These are phyloP conservation scores for Acleris emargana DNA, from an alignment of 2,888 invertebrate species.

Conservation along the genomic window DNA sequence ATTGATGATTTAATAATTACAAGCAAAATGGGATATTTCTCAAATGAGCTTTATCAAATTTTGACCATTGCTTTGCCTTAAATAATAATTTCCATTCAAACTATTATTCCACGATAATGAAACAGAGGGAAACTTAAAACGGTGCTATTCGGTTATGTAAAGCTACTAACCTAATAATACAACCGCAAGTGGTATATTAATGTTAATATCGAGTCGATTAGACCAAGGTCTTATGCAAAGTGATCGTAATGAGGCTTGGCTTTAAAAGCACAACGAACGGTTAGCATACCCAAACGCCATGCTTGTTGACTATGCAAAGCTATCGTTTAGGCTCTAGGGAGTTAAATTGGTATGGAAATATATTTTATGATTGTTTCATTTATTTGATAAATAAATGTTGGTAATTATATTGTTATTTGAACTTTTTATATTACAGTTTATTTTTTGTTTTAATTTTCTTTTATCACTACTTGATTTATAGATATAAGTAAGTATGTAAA, in stretches of 20 bases:
- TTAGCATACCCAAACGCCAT: conserved; percentile 1
- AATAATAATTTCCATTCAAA: no score
- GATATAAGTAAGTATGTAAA: no score
- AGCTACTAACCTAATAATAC: no score
- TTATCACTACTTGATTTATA: no score
- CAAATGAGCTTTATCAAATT: not conserved
- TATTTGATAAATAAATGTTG: not conserved
- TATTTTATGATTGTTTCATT: no score
- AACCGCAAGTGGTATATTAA: no score
- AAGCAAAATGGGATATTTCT: not conserved
- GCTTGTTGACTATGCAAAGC: not conserved
- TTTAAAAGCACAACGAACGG: conserved; percentile 16
- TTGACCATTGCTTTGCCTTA: no score
- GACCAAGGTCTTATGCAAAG: conserved; percentile 10
- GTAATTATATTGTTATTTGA: not conserved
- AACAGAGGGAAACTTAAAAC: no score
- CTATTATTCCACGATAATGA: no score
- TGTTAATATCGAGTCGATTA: not conserved
- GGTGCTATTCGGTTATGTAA: no score
- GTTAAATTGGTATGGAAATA: not conserved
- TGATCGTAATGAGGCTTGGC: conserved; percentile 12
- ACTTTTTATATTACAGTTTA: no score
- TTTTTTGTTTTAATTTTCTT: no score
- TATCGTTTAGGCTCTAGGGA: not conserved
- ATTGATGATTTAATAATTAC: not conserved